These are phyloP conservation scores for Theropithecus gelada DNA, from an alignment of 2,113 vertebrate species.

Conservation along the genomic window DNA sequence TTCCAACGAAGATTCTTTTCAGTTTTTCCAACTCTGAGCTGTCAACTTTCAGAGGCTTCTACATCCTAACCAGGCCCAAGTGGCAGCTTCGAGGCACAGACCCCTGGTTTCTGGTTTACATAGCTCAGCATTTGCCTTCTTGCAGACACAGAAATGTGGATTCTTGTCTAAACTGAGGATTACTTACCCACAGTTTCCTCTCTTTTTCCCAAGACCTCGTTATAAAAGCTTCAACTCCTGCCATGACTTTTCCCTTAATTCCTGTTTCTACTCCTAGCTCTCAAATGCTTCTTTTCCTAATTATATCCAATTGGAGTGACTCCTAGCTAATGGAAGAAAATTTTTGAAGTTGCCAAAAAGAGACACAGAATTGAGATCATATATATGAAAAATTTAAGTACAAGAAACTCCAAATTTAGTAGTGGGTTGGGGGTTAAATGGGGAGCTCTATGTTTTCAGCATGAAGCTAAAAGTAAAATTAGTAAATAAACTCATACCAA, in stretches of 20 bases:
- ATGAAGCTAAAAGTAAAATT: background rate
- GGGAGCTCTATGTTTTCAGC: background rate
- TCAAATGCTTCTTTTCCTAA: background rate
- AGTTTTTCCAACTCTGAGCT: background rate
- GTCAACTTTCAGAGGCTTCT: background rate
- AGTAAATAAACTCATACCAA: background rate
- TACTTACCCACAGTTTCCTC: background rate
- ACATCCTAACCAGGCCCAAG: background rate
- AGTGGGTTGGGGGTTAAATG: background rate
- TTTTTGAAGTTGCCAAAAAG: slow-evolving; percentile 17
- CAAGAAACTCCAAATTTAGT: background rate
- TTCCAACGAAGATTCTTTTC: background rate
- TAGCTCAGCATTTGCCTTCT: background rate
- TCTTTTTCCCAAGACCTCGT: background rate
- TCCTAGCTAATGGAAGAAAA: background rate
- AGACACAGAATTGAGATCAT: background rate
- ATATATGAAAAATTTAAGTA: background rate
- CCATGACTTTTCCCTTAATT: background rate
- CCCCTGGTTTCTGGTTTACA: background rate
- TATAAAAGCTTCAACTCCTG: background rate
- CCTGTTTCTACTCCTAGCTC: background rate
- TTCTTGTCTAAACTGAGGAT: background rate
- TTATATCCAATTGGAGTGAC: background rate
- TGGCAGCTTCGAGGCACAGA: background rate
- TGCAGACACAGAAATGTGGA: background rate